These are phyloP conservation scores for Malacoraja senta DNA, from an alignment of 2,797 vertebrate species.

Conservation along the genomic window DNA sequence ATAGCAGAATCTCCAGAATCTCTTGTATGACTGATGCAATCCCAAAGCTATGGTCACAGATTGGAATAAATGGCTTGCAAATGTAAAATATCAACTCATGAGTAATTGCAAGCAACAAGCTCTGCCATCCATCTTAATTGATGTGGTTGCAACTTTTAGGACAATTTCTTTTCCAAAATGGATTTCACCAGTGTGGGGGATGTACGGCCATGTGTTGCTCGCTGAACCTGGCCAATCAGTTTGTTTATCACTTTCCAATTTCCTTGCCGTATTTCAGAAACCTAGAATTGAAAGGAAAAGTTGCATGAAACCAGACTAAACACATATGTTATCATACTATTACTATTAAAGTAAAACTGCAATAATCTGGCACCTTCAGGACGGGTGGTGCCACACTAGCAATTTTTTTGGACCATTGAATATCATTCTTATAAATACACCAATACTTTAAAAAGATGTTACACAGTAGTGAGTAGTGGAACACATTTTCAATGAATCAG, in stretches of 20 bases:
- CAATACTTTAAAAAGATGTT: too few relatives aligned
- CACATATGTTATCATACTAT: too few relatives aligned
- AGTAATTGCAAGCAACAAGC: neutral
- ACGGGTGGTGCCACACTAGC: too few relatives aligned
- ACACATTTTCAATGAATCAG: too few relatives aligned
- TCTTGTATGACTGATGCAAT: too few relatives aligned
- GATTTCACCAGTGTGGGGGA: conserved; percentile 70
- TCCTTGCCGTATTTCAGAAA: conserved; percentile 68
- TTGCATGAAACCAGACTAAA: neutral
- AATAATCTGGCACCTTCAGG: too few relatives aligned
- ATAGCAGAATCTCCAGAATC: neutral
- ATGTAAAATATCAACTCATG: neutral
- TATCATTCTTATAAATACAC: too few relatives aligned
- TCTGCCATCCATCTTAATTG: conserved; percentile 37
- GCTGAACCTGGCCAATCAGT: conserved; percentile 82
- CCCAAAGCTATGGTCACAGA: neutral
- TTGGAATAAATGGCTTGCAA: neutral
- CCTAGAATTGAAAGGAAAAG: conserved; percentile 55
- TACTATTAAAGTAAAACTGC: too few relatives aligned
- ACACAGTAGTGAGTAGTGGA: too few relatives aligned
- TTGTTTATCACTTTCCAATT: conserved; percentile 83
- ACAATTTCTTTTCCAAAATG: conserved; percentile 71
- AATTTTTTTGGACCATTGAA: too few relatives aligned
- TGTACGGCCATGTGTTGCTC: conserved; percentile 68
- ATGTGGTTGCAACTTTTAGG: conserved; percentile 46